Evolutionary conservation across 2,113 vertebrate genomes (phyloP).

Genomic region (Mormoops blainvillei): DNA sequence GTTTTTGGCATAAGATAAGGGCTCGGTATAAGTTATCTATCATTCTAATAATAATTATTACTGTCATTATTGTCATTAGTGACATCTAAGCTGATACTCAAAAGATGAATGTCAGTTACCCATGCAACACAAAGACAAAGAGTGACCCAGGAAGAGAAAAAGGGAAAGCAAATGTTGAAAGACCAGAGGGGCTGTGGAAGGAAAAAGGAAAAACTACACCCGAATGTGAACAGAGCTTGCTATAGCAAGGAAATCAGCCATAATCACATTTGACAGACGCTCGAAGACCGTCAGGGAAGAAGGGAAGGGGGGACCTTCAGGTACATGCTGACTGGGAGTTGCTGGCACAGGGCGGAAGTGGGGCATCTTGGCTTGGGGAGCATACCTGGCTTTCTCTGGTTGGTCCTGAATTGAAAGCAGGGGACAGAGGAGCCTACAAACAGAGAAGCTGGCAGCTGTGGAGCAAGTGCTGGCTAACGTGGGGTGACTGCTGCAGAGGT

Average conservation of each 20-base stretch:
- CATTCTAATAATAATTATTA: constrained; percentile 25
- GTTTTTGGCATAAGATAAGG: constrained; percentile 3
- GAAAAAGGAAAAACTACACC: not conserved
- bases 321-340: not conserved
- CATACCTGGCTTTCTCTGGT: not conserved
- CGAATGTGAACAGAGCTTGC: not conserved
- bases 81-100: not conserved
- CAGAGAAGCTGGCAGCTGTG: not conserved
- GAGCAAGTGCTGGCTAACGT: not conserved
- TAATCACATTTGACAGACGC: not conserved
- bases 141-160: not conserved
- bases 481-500: not conserved
- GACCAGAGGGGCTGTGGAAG: not conserved
- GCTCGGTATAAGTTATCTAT: not conserved
- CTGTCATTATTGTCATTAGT: not conserved
- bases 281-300: not conserved
- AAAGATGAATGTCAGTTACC: not conserved
- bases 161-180: not conserved
- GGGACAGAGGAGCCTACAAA: not conserved
- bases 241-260: not conserved
- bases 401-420: not conserved
- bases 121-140: not conserved
- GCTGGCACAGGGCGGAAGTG: not conserved
- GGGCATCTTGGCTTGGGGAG: not conserved
- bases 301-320: not conserved